phyloP scores from a whole-genome alignment of 2,888 invertebrate genomes.

The Tetheella fluctuosa region DNA sequence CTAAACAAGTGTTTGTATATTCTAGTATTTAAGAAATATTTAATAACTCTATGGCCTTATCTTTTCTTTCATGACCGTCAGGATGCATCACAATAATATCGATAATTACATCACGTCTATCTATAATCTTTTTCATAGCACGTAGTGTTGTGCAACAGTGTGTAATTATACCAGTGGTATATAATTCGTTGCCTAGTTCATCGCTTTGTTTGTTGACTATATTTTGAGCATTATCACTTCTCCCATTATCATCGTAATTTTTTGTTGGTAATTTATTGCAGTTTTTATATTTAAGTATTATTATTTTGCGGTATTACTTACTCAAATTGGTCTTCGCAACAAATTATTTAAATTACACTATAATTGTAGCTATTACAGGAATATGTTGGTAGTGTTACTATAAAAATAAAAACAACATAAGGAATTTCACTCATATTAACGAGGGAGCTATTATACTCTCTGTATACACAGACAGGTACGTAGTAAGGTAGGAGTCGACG shows the following conservation, averaged over 20 bases:
- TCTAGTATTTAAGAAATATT: too few species aligned
- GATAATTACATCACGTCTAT: neutral
- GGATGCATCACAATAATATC: neutral
- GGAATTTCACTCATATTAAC: neutral
- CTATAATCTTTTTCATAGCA: neutral
- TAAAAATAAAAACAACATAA: neutral
- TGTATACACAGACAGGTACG: neutral
- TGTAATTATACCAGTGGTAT: slow-evolving; percentile 4
- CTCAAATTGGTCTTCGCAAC: neutral
- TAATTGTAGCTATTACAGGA: too few species aligned
- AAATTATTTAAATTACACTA: neutral
- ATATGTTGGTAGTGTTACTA: neutral
- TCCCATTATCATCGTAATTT: too few species aligned
- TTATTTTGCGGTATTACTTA: neutral
- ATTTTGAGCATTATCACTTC: neutral
- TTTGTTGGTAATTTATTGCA: neutral
- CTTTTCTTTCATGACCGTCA: too few species aligned
- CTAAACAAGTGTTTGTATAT: too few species aligned
- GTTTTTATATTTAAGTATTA: neutral
- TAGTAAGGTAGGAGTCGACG: too few species aligned
- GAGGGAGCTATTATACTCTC: neutral
- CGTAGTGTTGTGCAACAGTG: neutral
- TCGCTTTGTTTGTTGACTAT: neutral
- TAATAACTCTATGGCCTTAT: too few species aligned
- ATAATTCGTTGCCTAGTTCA: neutral